Evolutionary conservation across 2,797 vertebrate species (phyloP).

Genomic region (Odontamblyopus rebecca): DNA sequence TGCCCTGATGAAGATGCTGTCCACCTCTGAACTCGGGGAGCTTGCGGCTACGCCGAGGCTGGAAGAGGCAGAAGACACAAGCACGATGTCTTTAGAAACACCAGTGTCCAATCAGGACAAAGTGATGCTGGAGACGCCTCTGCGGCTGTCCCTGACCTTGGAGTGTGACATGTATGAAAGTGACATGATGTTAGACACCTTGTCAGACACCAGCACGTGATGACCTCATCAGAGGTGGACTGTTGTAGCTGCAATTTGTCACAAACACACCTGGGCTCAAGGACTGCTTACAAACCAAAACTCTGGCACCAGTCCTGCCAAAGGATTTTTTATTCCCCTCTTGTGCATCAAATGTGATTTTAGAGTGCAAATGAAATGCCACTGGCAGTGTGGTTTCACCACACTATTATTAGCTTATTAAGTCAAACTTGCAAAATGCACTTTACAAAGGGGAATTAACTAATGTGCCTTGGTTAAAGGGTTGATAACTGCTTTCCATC

Average conservation of each 20-base stretch:
- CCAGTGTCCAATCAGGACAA: slow-evolving; percentile 82
- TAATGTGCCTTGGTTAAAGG: slow-evolving; percentile 39
- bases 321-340: slow-evolving; percentile 45
- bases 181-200: slow-evolving; percentile 96
- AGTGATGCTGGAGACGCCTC: slow-evolving; percentile 81
- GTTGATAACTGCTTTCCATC: slow-evolving; percentile 28
- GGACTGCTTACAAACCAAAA: slow-evolving; percentile 37
- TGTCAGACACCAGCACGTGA: slow-evolving; percentile 98
- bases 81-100: slow-evolving; percentile 83
- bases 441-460: slow-evolving; percentile 52
- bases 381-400: slow-evolving; percentile 23
- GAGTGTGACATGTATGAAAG: slow-evolving; percentile 99
- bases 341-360: slow-evolving; percentile 42
- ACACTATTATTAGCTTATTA: slow-evolving; percentile 24
- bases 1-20: slow-evolving; percentile 93
- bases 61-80: slow-evolving; percentile 89
- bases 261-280: slow-evolving; percentile 32
- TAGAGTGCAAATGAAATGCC: slow-evolving; percentile 24
- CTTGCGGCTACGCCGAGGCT: slow-evolving; percentile 77
- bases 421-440: slow-evolving; percentile 43
- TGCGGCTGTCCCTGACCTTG: slow-evolving; percentile 86
- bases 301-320: slow-evolving; percentile 33
- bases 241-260: slow-evolving; percentile 39
- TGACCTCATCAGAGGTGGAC: slow-evolving; percentile 31
- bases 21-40: slow-evolving; percentile 86